These are phyloP conservation scores for Drosophila peninsularis DNA, from an alignment of 2,888 invertebrate species.

Conservation along the genomic window DNA sequence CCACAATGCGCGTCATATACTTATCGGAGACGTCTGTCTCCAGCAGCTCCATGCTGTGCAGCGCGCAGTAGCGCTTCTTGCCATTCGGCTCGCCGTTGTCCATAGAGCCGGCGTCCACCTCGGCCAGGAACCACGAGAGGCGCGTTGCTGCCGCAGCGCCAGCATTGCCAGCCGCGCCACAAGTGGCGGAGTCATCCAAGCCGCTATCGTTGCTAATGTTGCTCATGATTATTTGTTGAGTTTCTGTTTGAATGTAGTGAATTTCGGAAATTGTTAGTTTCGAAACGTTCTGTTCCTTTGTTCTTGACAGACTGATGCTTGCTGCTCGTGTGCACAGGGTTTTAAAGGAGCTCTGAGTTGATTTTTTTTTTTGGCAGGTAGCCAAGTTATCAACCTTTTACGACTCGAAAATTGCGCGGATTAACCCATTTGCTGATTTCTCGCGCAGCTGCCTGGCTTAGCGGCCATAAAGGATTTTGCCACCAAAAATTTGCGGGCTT, in stretches of 20 bases:
- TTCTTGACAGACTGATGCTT: conserved; percentile 49
- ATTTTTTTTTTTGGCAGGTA: conserved; percentile 33
- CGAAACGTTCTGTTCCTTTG: conserved; percentile 26
- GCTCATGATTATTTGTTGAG: conserved; percentile 47
- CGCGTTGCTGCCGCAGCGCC: conserved; percentile 47
- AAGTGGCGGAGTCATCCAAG: conserved; percentile 60
- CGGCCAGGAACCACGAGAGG: conserved; percentile 78
- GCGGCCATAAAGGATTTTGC: conserved; percentile 1
- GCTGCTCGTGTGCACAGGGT: not conserved
- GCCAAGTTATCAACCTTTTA: not conserved
- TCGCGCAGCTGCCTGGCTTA: not conserved
- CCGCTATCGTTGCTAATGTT: conserved; percentile 67
- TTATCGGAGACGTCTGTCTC: conserved; percentile 65
- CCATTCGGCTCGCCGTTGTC: conserved; percentile 43
- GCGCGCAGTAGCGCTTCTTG: conserved; percentile 41
- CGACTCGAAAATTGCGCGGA: conserved; percentile 4
- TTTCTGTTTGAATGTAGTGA: too few relatives aligned
- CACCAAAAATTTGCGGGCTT: not conserved
- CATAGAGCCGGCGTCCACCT: conserved; percentile 67
- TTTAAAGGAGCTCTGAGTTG: conserved; percentile 17
- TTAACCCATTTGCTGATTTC: conserved; percentile 1
- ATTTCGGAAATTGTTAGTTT: not conserved
- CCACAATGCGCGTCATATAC: conserved; percentile 64
- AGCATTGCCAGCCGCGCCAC: conserved; percentile 19
- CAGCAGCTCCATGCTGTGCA: conserved; percentile 78